Percentiles rank a stretch among this genome's conserved stretches.
phyloP scores from a whole-genome alignment of 35 echinoderm and acorn worm species.

The Apostichopus japonicus region DNA sequence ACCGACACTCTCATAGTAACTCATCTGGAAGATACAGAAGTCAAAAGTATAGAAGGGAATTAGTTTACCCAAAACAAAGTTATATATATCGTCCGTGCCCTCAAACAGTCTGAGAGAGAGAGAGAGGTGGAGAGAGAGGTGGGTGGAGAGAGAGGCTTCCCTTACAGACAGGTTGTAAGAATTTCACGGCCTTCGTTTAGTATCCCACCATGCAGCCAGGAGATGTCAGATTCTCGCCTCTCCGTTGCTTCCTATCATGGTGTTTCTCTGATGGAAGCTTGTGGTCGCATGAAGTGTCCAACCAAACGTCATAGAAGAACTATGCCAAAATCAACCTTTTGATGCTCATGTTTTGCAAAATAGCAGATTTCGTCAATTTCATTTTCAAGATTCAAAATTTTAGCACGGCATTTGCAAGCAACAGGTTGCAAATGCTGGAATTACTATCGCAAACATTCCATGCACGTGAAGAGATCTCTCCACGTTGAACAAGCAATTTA shows the following conservation, averaged over 20 bases:
- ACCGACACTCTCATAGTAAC: constrained; percentile 36
- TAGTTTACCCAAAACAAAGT: background rate
- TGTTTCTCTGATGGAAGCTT: too few species aligned
- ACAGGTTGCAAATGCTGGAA: too few species aligned
- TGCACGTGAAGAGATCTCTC: background rate
- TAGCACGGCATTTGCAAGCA: too few species aligned
- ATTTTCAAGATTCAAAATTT: too few species aligned
- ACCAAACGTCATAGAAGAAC: background rate
- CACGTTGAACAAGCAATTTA: background rate
- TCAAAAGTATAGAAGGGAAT: background rate
- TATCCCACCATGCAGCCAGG: too few species aligned
- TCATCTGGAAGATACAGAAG: constrained; percentile 8
- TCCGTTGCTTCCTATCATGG: too few species aligned
- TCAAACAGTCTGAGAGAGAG: background rate
- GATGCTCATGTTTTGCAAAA: background rate
- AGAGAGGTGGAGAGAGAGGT: too few species aligned
- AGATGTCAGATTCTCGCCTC: too few species aligned
- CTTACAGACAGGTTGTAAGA: background rate
- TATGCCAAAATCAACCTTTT: background rate
- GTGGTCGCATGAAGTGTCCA: background rate
- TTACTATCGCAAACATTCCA: background rate
- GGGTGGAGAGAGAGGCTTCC: too few species aligned
- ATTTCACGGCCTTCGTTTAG: background rate
- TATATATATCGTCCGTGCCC: background rate
- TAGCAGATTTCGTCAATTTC: too few species aligned